A percentile compares a stretch with the other conserved stretches of the same genome.
Evolutionary conservation across 2,113 vertebrate genomes (phyloP).

Genomic region (Ornithorhynchus anatinus): DNA sequence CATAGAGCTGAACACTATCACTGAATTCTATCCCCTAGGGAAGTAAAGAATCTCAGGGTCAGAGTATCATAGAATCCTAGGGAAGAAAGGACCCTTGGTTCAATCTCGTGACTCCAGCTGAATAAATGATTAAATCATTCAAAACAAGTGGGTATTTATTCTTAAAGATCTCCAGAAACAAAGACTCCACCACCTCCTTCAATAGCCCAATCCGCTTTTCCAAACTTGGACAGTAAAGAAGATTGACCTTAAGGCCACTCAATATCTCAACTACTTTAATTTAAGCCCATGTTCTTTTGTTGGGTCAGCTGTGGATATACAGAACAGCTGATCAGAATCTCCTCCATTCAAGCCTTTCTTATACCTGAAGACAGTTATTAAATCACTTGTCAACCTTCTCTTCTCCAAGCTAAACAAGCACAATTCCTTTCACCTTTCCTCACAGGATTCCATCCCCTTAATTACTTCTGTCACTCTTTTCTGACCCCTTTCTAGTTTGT

Average conservation of each 20-base stretch:
- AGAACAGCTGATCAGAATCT: neutral
- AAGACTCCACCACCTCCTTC: constrained; percentile 25
- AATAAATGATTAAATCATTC: too few species aligned
- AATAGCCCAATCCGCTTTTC: constrained; percentile 13
- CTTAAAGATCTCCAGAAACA: neutral
- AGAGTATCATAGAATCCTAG: too few species aligned
- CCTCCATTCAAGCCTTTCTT: neutral
- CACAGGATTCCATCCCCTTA: neutral
- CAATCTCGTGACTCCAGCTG: too few species aligned
- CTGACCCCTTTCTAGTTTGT: too few species aligned
- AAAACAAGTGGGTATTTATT: too few species aligned
- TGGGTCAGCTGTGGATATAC: neutral
- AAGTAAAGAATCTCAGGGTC: too few species aligned
- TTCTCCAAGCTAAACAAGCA: neutral
- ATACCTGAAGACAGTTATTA: neutral
- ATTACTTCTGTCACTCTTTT: neutral
- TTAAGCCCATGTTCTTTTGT: too few species aligned
- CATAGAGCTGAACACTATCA: too few species aligned
- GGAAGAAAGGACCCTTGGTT: too few species aligned
- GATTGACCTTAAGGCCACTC: too few species aligned
- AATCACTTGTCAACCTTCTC: neutral
- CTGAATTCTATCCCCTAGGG: too few species aligned
- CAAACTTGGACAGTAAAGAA: constrained; percentile 8
- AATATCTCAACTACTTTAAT: too few species aligned
- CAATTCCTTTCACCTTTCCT: neutral